Evolutionary conservation across 2,113 vertebrate species (phyloP), one percentile per base, ranked within the genome.

Genomic region (Merops nubicus): DNA sequence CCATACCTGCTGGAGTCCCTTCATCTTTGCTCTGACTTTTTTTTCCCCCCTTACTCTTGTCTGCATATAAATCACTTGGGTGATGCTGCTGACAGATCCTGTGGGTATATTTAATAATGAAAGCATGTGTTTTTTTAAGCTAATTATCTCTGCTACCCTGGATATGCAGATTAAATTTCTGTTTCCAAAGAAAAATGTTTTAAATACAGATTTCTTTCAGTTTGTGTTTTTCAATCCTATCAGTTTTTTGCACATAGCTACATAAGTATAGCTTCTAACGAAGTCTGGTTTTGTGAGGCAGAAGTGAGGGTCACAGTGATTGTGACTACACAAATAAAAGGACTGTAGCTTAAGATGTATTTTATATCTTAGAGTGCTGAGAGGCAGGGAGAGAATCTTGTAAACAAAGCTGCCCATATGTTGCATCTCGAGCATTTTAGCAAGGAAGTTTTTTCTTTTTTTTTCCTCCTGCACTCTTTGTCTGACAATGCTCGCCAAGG

Each of bases 131-230:
- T 54, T 89, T 87, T 82, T 79, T 85, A 8, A 95, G 63, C 62
- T 96, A 93, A 96, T 93, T 93, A 85, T 90, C n/a, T 79, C 80
- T 89, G 26, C 26, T 20, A 65, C 60, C 48, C 50, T 92, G 67
- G 91, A 97, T 93, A 91, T 47, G 54, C 64, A 84, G 85, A 82
- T 90, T 91, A 43, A 67, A 57, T 85, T 80, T 73, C 36, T 81
- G 19, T 9, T 85, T 72, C 48, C 15, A 10, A 56, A 67, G 56
- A 47, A 94, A 77, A 85, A 25, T 7, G 1, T 5, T 36, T 82
- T 34, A 50, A 80, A 34, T 62, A 12, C 1, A 3, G n/a, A 0
- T 0, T 17, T 59, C 81, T 11, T 1, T 3, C 8, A 3, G 4
- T 2, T 11, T 36, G 31, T 47, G 12, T 6, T 26, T 65, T 78